Base-by-base conservation (phyloP, 2,888 invertebrate species). In the Gryllus longicercus region DNA sequence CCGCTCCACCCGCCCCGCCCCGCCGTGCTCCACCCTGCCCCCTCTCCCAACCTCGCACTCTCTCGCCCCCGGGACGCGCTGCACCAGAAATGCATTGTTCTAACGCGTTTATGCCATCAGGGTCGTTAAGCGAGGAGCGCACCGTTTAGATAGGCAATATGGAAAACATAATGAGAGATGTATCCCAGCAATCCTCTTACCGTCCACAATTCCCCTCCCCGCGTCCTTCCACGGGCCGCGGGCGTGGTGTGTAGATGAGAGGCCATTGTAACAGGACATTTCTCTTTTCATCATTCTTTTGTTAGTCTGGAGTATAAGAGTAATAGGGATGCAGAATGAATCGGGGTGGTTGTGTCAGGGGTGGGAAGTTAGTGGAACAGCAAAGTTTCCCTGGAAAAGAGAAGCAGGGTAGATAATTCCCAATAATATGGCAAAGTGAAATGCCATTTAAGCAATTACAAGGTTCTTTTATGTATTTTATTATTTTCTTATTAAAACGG, bases 351-450 rank as follows among this genome's bases (percentile, higher is more conserved):
- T n/a, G 63, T n/a, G 63, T 63, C n/a, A n/a, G 16, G 18, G 63
- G n/a, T 63, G n/a, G 63, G n/a, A 63, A 63, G 63, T 63, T 63
- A 63, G 63, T 63, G n/a, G n/a, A 63, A 63, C n/a, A n/a, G 63
- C 63, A n/a, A 63, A 63, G 63, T 63, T 18, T 14, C 63, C 63
- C 63, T 63, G 23, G 75, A 74, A 25, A 76, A n/a, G 79, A 77
- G 77, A 49, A 49, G 77, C 49, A 5, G 38, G 16, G 21, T 77
- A 14, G 74, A 63, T 51, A 79, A 76, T 79, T 63, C 76, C 79
- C 77, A 79, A 79, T 79, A 79, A 79, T 76, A 76, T 63, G 63
- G 77, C 76, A 79, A 79, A 79, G 77, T 79, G 79, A 79, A 63
- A 79, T 49, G 49, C 51, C 63, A 79, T 76, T 79, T 79, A 79